Conservation (phyloP, 2,797 vertebrate genomes). For the Ciconia nigra region DNA sequence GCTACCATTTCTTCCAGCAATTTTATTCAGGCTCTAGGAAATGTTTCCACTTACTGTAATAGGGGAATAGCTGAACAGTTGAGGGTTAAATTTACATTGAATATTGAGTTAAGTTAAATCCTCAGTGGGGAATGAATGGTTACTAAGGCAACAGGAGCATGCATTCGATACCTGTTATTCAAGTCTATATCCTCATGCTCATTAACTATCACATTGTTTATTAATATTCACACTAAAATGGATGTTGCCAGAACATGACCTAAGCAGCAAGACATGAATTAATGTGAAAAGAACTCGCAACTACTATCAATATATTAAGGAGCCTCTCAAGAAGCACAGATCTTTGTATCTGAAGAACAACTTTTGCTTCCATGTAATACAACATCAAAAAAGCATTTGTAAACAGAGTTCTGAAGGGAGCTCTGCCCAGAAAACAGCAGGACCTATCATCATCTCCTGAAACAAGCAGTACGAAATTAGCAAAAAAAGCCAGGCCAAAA, state of each 20-base stretch:
- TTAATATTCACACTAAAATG: constrained; percentile 12
- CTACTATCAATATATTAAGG: neutral
- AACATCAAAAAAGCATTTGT: neutral
- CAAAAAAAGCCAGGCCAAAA: neutral
- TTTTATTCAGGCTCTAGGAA: neutral
- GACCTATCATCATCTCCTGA: neutral
- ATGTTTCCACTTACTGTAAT: neutral
- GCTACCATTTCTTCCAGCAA: neutral
- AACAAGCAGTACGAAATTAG: neutral
- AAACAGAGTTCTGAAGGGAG: neutral
- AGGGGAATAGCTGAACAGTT: neutral
- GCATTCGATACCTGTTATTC: constrained; percentile 5
- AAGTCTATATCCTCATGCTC: neutral
- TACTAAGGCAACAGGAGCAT: constrained; percentile 48
- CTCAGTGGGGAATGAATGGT: neutral
- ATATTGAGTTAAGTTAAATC: neutral
- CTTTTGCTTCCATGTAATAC: neutral
- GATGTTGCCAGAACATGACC: neutral
- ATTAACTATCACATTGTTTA: constrained; percentile 24
- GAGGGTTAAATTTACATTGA: neutral
- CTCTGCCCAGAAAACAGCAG: neutral
- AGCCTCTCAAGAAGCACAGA: neutral
- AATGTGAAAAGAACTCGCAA: neutral
- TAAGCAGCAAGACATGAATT: neutral
- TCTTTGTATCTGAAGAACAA: neutral